Evolutionary conservation across 1,140 invertebrate species (phyloP), one percentile per base, ranked within the genome.

Genomic region (Cydia fagiglandana): DNA sequence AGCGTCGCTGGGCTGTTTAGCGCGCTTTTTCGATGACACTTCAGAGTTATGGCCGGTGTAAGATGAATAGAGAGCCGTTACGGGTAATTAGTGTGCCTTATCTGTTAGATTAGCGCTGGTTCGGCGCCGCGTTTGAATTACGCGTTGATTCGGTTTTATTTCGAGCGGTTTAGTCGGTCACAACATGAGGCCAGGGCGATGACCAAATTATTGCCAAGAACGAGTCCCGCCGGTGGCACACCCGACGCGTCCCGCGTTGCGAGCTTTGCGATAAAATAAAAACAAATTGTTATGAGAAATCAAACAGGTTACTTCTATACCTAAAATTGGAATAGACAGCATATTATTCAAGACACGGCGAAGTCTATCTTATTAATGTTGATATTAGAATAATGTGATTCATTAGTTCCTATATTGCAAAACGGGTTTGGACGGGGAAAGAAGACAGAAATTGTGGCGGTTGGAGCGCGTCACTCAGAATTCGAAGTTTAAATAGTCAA

Each of bases 401-500:
- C 38, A 70, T 70, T 70, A 70, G 66, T 70, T 70, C 34, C 66
- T 70, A 70, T 68, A 68, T 68, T 17, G 66, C 66, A 70, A 70
- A 70, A 70, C 66, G 66, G 66, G 66, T 70, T 70, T 70, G 34
- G 34, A 41, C 17, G 34, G 34, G 17, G 66, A 70, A 70, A 70
- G 66, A 74, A 74, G 64, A 73, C 64, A 50, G 66, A 75, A 61
- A n/a, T 41, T 28, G 50, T 34, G 30, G 74, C 50, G 74, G 15
- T 76, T 38, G 84, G 85, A 84, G 82, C 83, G 86, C 85, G 85
- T 88, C 84, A 84, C 83, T 86, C 80, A 84, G 84, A 86, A 80
- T 84, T 86, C 76, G 81, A 83, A 86, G 78, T 81, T 85, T 89
- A 90, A 92, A 91, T 91, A 92, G 90, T 91, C 89, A 90, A 92